Conservation (phyloP, 2,113 vertebrate species). For the Uria lomvia region DNA sequence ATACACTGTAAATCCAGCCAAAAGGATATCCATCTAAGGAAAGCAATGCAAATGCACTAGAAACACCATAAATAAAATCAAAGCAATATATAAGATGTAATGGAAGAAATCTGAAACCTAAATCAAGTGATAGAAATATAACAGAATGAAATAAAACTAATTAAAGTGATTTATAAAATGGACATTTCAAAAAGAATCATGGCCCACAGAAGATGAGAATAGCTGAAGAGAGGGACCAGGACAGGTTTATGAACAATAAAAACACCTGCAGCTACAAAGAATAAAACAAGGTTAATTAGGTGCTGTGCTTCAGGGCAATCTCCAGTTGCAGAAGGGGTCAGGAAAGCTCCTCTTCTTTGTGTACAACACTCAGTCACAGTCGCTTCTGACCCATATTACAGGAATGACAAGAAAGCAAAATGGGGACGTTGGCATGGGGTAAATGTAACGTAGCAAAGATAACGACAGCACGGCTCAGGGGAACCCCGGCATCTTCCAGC, state of each 20-base stretch:
- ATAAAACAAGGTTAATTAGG: neutral
- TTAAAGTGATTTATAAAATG: slow-evolving; percentile 57
- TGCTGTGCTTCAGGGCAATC: neutral
- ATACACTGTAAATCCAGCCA: slow-evolving; percentile 64
- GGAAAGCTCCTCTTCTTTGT: neutral
- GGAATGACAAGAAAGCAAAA: neutral
- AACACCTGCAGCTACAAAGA: neutral
- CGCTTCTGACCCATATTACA: neutral
- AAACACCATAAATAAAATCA: slow-evolving; percentile 59
- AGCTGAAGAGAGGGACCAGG: neutral
- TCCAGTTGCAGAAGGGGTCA: neutral
- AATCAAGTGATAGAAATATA: slow-evolving; percentile 21
- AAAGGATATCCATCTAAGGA: slow-evolving; percentile 54
- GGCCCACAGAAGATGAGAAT: neutral
- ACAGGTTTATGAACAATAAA: neutral
- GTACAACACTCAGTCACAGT: neutral
- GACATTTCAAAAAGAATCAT: neutral
- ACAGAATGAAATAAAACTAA: slow-evolving; percentile 26
- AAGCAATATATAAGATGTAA: slow-evolving; percentile 4
- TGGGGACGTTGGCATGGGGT: accelerated
- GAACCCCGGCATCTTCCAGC: neutral
- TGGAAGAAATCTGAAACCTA: slow-evolving; percentile 8
- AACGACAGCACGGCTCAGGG: neutral
- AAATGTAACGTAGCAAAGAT: accelerated
- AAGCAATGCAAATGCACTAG: slow-evolving; percentile 59